Conservation (phyloP, 1,140 invertebrate species). For the Heliconius hewitsoni region DNA sequence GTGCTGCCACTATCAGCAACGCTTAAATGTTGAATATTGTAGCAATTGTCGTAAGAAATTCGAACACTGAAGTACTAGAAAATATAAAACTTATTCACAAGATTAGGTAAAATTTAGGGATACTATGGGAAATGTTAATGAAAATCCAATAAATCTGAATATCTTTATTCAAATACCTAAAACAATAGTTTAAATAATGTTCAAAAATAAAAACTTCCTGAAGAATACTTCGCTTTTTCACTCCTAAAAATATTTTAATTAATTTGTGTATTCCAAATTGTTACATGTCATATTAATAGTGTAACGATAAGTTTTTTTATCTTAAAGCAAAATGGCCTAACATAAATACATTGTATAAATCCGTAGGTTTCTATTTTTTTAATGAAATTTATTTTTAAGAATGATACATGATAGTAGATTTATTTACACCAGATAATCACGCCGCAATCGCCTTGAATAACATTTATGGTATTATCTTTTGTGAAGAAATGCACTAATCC, state of each 20-base stretch:
- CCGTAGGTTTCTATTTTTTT: too few relatives aligned
- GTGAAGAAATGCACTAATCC: too few relatives aligned
- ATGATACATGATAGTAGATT: too few relatives aligned
- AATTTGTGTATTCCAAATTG: too few relatives aligned
- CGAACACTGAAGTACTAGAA: background rate
- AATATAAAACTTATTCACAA: background rate
- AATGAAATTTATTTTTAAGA: too few relatives aligned
- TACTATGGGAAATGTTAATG: background rate
- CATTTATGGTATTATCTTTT: too few relatives aligned
- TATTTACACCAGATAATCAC: too few relatives aligned
- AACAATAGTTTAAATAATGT: slow-evolving; percentile 11
- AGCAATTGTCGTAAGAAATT: slow-evolving; percentile 37
- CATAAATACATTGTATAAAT: too few relatives aligned
- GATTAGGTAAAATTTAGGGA: background rate
- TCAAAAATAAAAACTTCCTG: slow-evolving; percentile 64
- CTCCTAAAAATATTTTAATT: slow-evolving; percentile 49
- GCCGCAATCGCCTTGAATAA: too few relatives aligned
- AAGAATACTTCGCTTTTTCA: slow-evolving; percentile 53
- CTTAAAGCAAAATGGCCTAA: too few relatives aligned
- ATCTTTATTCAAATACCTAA: slow-evolving; percentile 22
- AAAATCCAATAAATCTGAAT: background rate
- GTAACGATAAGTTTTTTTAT: too few relatives aligned
- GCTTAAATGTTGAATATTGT: slow-evolving; percentile 36
- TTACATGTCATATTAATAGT: too few relatives aligned
- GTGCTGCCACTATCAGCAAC: slow-evolving; percentile 48